Conservation (phyloP, 1,140 invertebrate species). For the Notospermus geniculatus region DNA sequence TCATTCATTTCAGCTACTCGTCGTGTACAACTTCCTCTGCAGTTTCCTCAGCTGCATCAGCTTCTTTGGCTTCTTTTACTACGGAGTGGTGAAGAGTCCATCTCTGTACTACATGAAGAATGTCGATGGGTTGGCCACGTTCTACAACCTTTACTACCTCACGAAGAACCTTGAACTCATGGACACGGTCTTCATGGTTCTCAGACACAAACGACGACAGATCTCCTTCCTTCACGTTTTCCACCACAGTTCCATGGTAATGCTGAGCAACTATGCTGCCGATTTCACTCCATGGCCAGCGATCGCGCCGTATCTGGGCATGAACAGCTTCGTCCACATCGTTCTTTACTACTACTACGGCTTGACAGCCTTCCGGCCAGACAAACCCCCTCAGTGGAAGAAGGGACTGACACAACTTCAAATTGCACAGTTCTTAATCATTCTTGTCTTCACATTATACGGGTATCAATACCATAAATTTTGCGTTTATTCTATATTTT, state of each 20-base stretch:
- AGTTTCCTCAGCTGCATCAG: constrained; percentile 36
- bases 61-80: constrained; percentile 32
- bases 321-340: constrained; percentile 89
- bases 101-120: constrained; percentile 34
- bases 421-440: constrained; percentile 61
- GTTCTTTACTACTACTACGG: constrained; percentile 92
- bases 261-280: constrained; percentile 51
- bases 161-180: constrained; percentile 46
- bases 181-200: constrained; percentile 70
- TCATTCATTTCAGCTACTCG: constrained; percentile 35
- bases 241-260: constrained; percentile 77
- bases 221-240: constrained; percentile 86
- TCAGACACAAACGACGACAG: constrained; percentile 80
- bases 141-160: constrained; percentile 41
- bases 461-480: constrained; percentile 47
- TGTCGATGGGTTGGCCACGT: constrained; percentile 22
- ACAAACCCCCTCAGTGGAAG: constrained; percentile 87
- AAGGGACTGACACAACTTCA: constrained; percentile 84
- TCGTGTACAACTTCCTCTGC: constrained; percentile 47
- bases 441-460: constrained; percentile 33
- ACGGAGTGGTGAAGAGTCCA: constrained; percentile 28
- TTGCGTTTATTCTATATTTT: constrained; percentile 56
- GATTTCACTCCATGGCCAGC: constrained; percentile 47
- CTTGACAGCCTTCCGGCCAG: constrained; percentile 65
- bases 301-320: constrained; percentile 66